Evolutionary conservation across 2,113 vertebrate species (phyloP).

Genomic region (Narcine bancroftii): DNA sequence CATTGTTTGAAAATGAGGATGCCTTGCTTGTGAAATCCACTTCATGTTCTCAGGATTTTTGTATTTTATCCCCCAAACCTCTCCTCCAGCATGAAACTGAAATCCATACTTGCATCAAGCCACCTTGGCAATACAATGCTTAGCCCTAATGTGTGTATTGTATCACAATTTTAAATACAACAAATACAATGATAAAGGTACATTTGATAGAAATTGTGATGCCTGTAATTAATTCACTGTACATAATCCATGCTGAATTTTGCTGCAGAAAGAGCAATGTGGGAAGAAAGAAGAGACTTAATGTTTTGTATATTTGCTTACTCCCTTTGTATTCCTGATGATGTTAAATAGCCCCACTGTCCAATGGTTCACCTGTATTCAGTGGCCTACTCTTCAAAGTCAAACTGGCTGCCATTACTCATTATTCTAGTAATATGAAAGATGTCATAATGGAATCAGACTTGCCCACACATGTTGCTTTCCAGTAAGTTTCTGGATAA

Average conservation of each 20-base stretch:
- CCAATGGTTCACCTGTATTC: neutral
- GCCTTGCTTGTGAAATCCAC: too few relatives aligned
- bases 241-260: neutral
- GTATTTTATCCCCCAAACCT: neutral
- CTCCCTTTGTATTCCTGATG: neutral
- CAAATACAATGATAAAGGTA: neutral
- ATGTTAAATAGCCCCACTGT: neutral
- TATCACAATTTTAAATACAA: neutral
- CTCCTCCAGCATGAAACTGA: too few relatives aligned
- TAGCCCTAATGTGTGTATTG: neutral
- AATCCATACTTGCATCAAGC: too few relatives aligned
- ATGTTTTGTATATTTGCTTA: neutral
- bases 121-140: neutral
- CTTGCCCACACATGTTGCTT: slow-evolving; percentile 20
- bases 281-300: neutral
- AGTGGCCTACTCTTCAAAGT: neutral
- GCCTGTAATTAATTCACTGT: neutral
- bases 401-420: neutral
- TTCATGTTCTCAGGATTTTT: neutral
- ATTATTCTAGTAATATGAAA: neutral
- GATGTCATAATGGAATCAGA: neutral
- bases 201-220: neutral
- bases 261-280: neutral
- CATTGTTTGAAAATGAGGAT: neutral
- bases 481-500: slow-evolving; percentile 11